Evolutionary conservation across 2,113 vertebrate species (phyloP), one percentile per base, ranked within the genome.

Genomic region (Prochilodus magdalenae): DNA sequence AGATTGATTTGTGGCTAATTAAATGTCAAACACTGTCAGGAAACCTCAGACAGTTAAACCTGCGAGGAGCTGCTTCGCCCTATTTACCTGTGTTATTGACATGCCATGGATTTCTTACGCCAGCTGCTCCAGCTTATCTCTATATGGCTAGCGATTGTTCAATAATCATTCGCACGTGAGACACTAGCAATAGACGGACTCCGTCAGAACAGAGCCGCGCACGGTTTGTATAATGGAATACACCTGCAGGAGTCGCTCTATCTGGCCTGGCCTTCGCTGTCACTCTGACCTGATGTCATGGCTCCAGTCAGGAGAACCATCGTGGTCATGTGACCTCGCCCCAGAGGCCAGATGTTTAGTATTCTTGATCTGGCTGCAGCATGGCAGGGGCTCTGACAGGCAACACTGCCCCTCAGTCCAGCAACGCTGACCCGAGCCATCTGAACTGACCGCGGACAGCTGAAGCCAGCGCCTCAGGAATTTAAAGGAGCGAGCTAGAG

Each of bases 381-480:
- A 83, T 77, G 78, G 70, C 69, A 70, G 80, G 80, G 75, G 87
- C 86, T 81, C 83, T 91, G 89, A 89, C 90, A 90, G 88, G 85
- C 79, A 71, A 84, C 79, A 77, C 87, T 79, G 83, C 89, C 89
- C 84, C 80, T 82, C 84, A 85, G 86, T 44, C 73, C 86, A 77
- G 47, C 60, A 72, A 82, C 14, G 84, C 78, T 86, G 84, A 89
- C 89, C 88, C 87, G 60, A 87, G 86, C 87, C 74, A 73, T 85
- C 87, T 86, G 26, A 81, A 81, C 89, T 86, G 80, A 88, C 81
- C 51, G 44, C 67, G 72, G 81, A 83, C 87, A 44, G 73, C 86
- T 89, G 85, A 76, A 82, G 77, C 86, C 60, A 82, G 75, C 62
- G 44, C 79, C 71, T 88, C 83, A 85, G 88, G 88, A 85, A 86